Evolutionary conservation across 35 echinoderm and acorn worm species (phyloP), one percentile per base, ranked within the genome.

Genomic region (Apostichopus parvimensis): DNA sequence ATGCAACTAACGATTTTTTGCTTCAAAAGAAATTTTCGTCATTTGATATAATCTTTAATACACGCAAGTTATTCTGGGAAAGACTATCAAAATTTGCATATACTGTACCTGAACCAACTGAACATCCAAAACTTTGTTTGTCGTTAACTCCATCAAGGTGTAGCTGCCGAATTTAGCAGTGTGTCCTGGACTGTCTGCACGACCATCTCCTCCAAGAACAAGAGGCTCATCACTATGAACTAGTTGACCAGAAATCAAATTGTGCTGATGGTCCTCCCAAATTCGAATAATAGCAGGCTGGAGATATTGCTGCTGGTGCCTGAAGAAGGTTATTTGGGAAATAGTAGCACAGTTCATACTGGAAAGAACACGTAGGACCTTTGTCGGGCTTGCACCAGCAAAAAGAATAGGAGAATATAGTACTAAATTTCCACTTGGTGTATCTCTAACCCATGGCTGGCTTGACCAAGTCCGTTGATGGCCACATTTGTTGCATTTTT

Each of bases 391-490:
- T 11, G 90, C 90, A 25, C 93, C 90, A 9, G 93, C 79, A 79
- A 94, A 94, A 20, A 94, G 73, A 9, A 91, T 92, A 0, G 93
- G 45, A 53, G 80, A 11, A n/a, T 85, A 95, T 62, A 95, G 54
- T 2, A 93, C 78, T 57, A 95, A 52, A 79, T 95, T 95, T 25
- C 94, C 94, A 59, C 91, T 91, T 76, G 92, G 94, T 6, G 78
- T 86, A 59, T 81, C 62, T 20, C 89, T 88, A 54, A 93, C 90
- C 6, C 65, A 21, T 6, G 95, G 95, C 26, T 95, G 92, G 55
- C 95, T 95, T 20, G 4, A 53, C 95, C 95, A 93, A 8, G 45
- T 81, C 79, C 45, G 26, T 17, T 81, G 0, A 25, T 25, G 24
- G 24, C 24, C 0, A 25, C 24, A 25, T 25, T 25, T 25, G 24